Evolutionary conservation across 2,888 invertebrate genomes (phyloP).

Genomic region (Rotaria sp.): DNA sequence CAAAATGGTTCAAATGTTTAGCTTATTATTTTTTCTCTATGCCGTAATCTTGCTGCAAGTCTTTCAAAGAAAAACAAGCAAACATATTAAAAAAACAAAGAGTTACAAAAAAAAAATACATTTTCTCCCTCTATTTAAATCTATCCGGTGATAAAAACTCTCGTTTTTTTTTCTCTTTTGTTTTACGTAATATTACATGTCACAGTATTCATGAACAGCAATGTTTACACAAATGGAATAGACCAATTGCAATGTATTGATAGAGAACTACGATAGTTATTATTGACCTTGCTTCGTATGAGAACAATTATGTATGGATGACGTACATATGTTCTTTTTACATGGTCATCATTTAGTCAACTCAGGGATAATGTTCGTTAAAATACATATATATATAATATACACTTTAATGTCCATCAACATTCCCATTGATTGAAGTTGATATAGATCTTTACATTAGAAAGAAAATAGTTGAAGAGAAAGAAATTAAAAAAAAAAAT

Average conservation of each 20-base stretch:
- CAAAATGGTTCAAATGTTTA: not conserved
- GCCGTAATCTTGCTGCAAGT: not conserved
- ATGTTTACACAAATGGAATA: constrained; percentile 3
- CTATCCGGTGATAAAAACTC: not conserved
- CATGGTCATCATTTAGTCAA: not conserved
- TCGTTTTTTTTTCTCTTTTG: not conserved
- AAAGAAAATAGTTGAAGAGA: not conserved
- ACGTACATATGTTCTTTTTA: not conserved
- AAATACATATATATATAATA: not conserved
- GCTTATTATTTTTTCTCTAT: not conserved
- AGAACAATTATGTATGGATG: not conserved
- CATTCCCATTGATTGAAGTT: not conserved
- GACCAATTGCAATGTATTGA: not conserved
- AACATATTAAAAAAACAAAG: too few species aligned
- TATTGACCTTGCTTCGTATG: not conserved
- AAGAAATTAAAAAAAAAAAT: not conserved
- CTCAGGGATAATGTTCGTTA: not conserved
- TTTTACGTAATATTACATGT: not conserved
- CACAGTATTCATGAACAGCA: not conserved
- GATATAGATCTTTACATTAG: not conserved
- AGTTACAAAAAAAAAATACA: too few species aligned
- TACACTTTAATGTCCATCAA: not conserved
- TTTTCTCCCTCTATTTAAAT: not conserved
- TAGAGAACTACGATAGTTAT: not conserved
- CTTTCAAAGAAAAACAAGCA: not conserved